These are phyloP conservation scores for Pristionchus japonicus DNA, from an alignment of 2,888 invertebrate species.

Conservation along the genomic window DNA sequence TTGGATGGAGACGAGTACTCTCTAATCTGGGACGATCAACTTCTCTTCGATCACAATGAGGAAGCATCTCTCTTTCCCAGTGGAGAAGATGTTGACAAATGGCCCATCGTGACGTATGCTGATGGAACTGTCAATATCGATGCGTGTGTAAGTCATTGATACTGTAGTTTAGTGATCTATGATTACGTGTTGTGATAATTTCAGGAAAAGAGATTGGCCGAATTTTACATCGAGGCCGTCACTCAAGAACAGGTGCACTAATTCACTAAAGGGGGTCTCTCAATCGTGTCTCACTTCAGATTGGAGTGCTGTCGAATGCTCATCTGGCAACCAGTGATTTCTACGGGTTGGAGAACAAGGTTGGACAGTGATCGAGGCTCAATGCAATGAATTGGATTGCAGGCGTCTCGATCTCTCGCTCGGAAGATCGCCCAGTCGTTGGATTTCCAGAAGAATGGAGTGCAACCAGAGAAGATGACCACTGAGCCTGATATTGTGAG, in stretches of 20 bases:
- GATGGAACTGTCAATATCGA: not conserved
- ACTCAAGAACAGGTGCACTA: not conserved
- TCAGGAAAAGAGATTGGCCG: conserved; percentile 8
- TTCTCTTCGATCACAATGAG: conserved; percentile 73
- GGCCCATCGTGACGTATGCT: not conserved
- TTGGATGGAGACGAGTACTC: conserved; percentile 77
- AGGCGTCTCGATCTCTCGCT: not conserved
- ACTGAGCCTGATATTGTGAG: not conserved
- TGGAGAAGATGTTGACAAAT: conserved; percentile 28
- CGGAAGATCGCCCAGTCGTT: conserved; percentile 27
- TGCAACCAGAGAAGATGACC: not conserved
- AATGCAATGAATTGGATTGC: not conserved
- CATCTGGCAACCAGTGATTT: conserved; percentile 19
- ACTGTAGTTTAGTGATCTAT: too few relatives aligned
- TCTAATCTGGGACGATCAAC: conserved; percentile 75
- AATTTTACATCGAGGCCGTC: conserved; percentile 28
- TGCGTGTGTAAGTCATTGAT: not conserved
- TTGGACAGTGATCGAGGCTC: too few relatives aligned
- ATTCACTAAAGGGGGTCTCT: too few relatives aligned
- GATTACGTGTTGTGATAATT: too few relatives aligned
- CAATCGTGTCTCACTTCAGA: too few relatives aligned
- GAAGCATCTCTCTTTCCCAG: conserved; percentile 62
- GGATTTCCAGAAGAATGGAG: conserved; percentile 47
- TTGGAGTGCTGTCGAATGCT: conserved; percentile 32
- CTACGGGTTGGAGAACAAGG: conserved; percentile 7